phyloP scores from a whole-genome alignment of 2,113 vertebrate genomes.

The Arothron firmamentum region DNA sequence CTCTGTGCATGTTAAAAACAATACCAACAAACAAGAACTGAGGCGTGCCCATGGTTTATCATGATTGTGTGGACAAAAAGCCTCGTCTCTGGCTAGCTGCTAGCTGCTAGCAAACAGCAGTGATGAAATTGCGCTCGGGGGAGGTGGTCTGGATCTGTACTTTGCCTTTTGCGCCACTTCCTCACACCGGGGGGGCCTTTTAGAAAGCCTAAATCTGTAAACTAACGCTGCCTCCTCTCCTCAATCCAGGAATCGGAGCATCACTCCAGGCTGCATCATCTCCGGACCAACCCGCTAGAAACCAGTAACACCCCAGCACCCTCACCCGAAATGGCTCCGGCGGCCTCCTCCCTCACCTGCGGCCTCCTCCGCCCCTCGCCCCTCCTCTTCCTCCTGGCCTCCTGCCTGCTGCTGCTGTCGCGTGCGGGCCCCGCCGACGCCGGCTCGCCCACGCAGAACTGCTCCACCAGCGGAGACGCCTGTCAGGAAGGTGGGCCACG shows the following conservation, averaged over 20 bases:
- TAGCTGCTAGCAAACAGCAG: too few relatives aligned
- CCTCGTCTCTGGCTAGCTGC: too few relatives aligned
- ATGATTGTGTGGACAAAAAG: too few relatives aligned
- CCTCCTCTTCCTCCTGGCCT: slow-evolving; percentile 36
- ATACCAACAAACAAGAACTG: too few relatives aligned
- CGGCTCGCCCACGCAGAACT: slow-evolving; percentile 46
- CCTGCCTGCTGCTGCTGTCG: slow-evolving; percentile 50
- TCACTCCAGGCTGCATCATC: background rate
- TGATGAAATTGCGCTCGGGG: too few relatives aligned
- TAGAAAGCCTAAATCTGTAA: background rate
- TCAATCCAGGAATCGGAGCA: slow-evolving; percentile 29
- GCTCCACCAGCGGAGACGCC: slow-evolving; percentile 59
- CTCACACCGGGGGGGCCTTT: too few relatives aligned
- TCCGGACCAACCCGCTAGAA: slow-evolving; percentile 20
- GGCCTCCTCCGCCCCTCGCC: slow-evolving; percentile 31
- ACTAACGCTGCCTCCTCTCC: background rate
- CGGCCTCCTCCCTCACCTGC: slow-evolving; percentile 39
- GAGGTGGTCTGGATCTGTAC: too few relatives aligned
- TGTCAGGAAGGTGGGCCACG: slow-evolving; percentile 70
- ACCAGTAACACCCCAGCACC: slow-evolving; percentile 14
- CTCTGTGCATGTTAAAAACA: too few relatives aligned
- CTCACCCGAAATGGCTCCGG: slow-evolving; percentile 39
- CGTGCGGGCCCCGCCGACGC: slow-evolving; percentile 45
- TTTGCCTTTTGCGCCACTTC: too few relatives aligned
- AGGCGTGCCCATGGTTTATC: too few relatives aligned